Evolutionary conservation across 2,797 vertebrate genomes (phyloP), one percentile per base, ranked within the genome.

Genomic region (Gymnothorax javanicus): DNA sequence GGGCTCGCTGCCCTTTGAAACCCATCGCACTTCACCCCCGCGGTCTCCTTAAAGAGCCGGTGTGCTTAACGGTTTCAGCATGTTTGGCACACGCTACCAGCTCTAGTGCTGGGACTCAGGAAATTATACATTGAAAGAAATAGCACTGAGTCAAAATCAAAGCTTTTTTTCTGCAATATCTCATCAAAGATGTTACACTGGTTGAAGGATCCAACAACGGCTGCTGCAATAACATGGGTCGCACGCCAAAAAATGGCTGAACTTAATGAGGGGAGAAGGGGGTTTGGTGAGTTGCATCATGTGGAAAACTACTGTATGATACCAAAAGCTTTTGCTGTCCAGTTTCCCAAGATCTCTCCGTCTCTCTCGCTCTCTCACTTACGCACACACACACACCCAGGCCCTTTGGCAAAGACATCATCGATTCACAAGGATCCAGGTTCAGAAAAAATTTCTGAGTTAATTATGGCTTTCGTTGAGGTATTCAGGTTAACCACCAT

Each of bases 51-150:
- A 96, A 94, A 95, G 94, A 97, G 96, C 95, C 96, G 94, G 95
- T 93, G 93, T 89, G 92, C 89, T 91, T 97, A 98, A 98, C 96
- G 92, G 95, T 94, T 98, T 97, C 97, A 97, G 96, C 89, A 95
- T 98, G 98, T 97, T 96, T 97, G 97, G 97, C 97, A 96, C 91
- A 86, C 91, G 93, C 91, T 91, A 87, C 91, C 87, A 85, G 92
- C 89, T 91, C 88, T 86, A 94, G 92, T 89, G 90, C 88, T 88
- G 91, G 89, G 88, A 81, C 88, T 93, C 91, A 92, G 93, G 94
- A 94, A 95, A 95, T 93, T 92, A 89, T 89, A 91, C 91, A 92
- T 95, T 95, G 33, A 94, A 93, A 94, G 93, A 93, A 93, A 94
- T 92, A 93, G 93, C 84, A 82, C 85, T 75, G 91, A 89, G 90